Evolutionary conservation across 2,797 vertebrate genomes (phyloP), one percentile per base, ranked within the genome.

Genomic region (Xenops minutus): DNA sequence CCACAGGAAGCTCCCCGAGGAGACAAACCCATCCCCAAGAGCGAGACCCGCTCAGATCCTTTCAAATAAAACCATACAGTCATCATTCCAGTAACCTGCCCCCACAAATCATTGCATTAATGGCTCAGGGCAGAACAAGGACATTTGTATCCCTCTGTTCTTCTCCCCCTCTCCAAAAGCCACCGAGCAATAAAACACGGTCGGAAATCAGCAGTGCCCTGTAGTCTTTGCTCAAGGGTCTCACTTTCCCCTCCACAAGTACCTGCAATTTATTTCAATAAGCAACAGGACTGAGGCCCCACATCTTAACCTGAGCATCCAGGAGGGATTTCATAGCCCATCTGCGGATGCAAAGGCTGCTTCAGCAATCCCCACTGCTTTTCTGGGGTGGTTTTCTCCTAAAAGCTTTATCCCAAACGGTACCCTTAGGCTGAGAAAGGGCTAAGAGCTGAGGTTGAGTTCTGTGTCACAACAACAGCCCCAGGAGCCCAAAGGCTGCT

Each of bases 1-100:
- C 97, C 96, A 89, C 80, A 85, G 82, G 72, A 84, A 66, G 74
- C 85, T 94, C 88, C 85, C 83, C 22, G 4, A 78, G 73, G 91
- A 94, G 80, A 74, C 89, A 52, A 39, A 76, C 54, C 41, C 18
- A 4, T 3, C 66, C 62, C 37, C 51, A 52, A 21, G 73, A 88
- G 90, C 22, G 10, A 55, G 74, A 24, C 27, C 52, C 3, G 20
- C 77, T 52, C 24, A 39, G 69, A 71, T n/a, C 43, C 37, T 74
- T 61, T 71, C 85, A 63, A 78, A 77, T 85, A 79, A 79, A 63
- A 44, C 27, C 41, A 64, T 8, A 5, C 36, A 34, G 61, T 39
- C 88, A 46, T 54, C 15, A 1, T 88, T 88, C 75, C 82, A 17
- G 92, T 79, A 85, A 88, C 66, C 55, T 51, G 44, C 91, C 59